Base-by-base conservation (phyloP, 37 sponge, comb jelly and placozoan species). In the Eunapius fragilis region DNA sequence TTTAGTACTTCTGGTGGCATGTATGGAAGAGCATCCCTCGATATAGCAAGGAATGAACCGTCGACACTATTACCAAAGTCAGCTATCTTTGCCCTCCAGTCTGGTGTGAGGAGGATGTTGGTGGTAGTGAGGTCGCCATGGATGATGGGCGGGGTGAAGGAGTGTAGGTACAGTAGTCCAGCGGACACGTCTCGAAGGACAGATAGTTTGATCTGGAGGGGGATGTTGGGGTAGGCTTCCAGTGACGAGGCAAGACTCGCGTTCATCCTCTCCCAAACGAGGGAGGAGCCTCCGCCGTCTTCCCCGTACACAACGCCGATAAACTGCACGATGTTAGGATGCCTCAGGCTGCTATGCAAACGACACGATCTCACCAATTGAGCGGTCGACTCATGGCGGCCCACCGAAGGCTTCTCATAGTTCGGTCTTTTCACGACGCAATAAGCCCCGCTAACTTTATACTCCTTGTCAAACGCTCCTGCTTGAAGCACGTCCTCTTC, bases 111-210 rank as follows among this genome's bases (percentile, higher is more conserved):
- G 41, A 72, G 76, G 31, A 85, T 34, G 71, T 68, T 58, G 48
- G 38, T 30, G 47, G 86, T 71, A 31, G 67, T 85, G 25, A 85
- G 79, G 41, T 78, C 86, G 2, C 86, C 30, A 25, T 69, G 36
- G 10, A 85, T 77, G 41, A 77, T 58, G 58, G 58, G 58, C 58
- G 58, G 58, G 23, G 47, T 28, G 34, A 69, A 70, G 25, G 86
- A 78, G 70, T 85, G 86, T 2, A 85, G 86, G 72, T 85, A 85
- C 26, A 47, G 31, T 41, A 85, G 25, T 2, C 77, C 86, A 4
- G 37, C 34, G 37, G 86, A 69, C 36, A 85, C 79, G 48, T 85
- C 86, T 37, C 37, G 33, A 22, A 85, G 79, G 33, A 85, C 78
- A 9, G 70, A 69, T 25, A 71, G 45, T 26, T 78, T 85, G 19